Evolutionary conservation across 1,140 invertebrate species (phyloP).

Genomic region (Neodiprion virginianus): DNA sequence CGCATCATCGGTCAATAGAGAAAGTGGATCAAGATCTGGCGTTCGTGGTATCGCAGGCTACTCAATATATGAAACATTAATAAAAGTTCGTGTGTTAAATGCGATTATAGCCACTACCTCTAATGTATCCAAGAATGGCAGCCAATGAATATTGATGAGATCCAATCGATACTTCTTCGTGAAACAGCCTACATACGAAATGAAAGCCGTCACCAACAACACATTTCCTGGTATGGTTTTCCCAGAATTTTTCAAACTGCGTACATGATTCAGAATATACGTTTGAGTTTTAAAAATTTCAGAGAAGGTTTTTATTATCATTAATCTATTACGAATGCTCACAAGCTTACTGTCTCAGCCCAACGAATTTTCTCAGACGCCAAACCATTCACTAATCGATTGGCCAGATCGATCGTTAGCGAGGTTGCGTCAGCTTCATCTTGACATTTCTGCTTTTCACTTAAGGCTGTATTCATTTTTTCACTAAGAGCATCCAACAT

Average conservation of each 20-base stretch:
- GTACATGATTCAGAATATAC: conserved; percentile 13
- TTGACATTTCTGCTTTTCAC: conserved; percentile 88
- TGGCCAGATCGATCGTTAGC: conserved; percentile 88
- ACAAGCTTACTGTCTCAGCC: conserved; percentile 74
- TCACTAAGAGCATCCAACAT: conserved; percentile 76
- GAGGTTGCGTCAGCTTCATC: conserved; percentile 84
- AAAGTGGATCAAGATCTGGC: conserved; percentile 78
- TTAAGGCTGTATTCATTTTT: conserved; percentile 84
- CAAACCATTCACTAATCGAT: conserved; percentile 89
- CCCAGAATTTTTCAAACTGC: conserved; percentile 65
- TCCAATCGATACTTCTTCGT: conserved; percentile 84
- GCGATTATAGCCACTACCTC: conserved; percentile 48
- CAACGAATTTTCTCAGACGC: conserved; percentile 90
- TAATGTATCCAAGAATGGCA: conserved; percentile 72
- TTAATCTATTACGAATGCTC: conserved; percentile 24
- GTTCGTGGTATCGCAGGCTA: conserved; percentile 81
- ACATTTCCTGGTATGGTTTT: conserved; percentile 89
- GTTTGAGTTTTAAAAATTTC: background rate
- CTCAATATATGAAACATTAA: conserved; percentile 30
- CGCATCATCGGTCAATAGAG: conserved; percentile 89
- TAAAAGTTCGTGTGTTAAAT: conserved; percentile 30
- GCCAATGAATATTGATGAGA: conserved; percentile 82
- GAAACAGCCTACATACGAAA: conserved; percentile 95
- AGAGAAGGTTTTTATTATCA: background rate
- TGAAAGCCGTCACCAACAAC: conserved; percentile 89